These are phyloP conservation scores for Phaethon lepturus DNA, from an alignment of 2,113 vertebrate genomes.

Conservation along the genomic window DNA sequence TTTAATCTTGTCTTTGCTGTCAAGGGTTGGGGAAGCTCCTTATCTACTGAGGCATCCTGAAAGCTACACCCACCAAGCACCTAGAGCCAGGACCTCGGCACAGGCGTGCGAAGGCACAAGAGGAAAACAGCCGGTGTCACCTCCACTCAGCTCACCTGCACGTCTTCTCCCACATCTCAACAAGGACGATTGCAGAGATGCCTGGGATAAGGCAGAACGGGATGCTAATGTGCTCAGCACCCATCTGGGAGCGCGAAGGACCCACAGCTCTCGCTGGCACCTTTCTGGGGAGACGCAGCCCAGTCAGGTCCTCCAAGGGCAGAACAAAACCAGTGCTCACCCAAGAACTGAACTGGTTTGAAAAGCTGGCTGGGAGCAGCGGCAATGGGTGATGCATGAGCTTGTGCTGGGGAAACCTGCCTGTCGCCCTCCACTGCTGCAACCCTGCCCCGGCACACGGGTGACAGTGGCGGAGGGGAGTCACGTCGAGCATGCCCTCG, in stretches of 20 bases:
- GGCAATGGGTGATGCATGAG: neutral
- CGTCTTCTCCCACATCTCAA: neutral
- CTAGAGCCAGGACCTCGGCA: neutral
- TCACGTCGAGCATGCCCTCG: rapidly evolving
- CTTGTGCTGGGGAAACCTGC: neutral
- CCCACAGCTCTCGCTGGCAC: neutral
- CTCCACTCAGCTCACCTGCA: neutral
- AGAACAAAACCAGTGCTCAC: neutral
- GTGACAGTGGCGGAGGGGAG: neutral
- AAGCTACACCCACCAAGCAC: neutral
- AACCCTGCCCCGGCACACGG: neutral
- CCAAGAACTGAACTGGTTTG: neutral
- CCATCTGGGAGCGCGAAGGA: rapidly evolving
- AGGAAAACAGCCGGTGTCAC: neutral
- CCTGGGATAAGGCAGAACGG: rapidly evolving
- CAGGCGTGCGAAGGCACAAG: neutral
- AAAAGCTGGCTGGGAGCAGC: neutral
- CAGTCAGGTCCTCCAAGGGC: neutral
- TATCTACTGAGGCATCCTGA: neutral
- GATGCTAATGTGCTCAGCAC: neutral
- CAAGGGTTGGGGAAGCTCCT: neutral
- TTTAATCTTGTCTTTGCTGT: slow-evolving; percentile 23
- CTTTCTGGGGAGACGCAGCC: neutral
- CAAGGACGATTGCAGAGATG: rapidly evolving
- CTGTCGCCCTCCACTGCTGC: neutral